phyloP scores from a whole-genome alignment of 2,888 invertebrate species.

The Podotricha telesiphe region DNA sequence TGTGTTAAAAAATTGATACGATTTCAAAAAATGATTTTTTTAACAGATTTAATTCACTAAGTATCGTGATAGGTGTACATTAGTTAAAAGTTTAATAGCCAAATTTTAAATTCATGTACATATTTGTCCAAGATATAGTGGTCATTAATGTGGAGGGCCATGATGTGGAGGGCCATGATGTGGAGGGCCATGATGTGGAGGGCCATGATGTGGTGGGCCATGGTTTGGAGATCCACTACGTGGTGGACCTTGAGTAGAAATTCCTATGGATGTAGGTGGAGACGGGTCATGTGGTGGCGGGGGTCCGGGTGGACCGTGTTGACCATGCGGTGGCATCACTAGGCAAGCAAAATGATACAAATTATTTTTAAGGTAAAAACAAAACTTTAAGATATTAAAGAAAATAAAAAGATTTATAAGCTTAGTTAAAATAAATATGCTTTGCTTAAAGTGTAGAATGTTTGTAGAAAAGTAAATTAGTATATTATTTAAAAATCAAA shows the following conservation, averaged over 20 bases:
- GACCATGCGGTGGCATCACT: conserved; percentile 45
- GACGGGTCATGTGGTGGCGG: too few species aligned
- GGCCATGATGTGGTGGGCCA: conserved; percentile 1
- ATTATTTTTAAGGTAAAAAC: too few species aligned
- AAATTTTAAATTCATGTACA: too few species aligned
- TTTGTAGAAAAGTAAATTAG: not conserved
- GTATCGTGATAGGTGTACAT: too few species aligned
- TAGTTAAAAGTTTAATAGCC: too few species aligned
- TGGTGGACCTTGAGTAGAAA: conserved; percentile 10
- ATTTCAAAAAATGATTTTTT: too few species aligned
- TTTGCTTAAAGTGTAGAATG: too few species aligned
- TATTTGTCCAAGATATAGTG: conserved; percentile 6
- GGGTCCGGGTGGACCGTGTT: conserved; percentile 44
- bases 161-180: not conserved
- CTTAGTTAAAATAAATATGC: too few species aligned
- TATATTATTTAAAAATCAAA: not conserved
- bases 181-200: not conserved
- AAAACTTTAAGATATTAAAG: too few species aligned
- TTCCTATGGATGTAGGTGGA: not conserved
- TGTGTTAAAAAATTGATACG: too few species aligned
- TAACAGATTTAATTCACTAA: too few species aligned
- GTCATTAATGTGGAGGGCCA: not conserved
- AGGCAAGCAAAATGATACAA: not conserved
- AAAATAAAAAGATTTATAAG: too few species aligned
- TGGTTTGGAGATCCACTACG: not conserved